These are phyloP conservation scores for Diadema setosum DNA, from an alignment of 35 echinoderm and acorn worm genomes.

Conservation along the genomic window DNA sequence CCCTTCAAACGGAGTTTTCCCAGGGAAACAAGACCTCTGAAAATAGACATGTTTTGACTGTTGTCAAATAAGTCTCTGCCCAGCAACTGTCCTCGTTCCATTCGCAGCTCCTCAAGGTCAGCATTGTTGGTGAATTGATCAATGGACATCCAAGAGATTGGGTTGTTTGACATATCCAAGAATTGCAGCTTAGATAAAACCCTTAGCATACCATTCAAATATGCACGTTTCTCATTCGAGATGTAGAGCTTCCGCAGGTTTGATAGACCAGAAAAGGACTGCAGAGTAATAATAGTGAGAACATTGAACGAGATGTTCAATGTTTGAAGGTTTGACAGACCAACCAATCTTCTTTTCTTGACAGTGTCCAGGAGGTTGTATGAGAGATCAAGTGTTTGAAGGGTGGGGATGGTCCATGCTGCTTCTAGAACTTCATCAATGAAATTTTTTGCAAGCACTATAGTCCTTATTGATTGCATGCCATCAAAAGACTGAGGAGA, in stretches of 20 bases:
- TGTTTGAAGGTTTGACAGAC: neutral
- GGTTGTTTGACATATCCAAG: neutral
- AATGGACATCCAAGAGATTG: neutral
- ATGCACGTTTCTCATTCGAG: neutral
- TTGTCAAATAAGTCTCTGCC: neutral
- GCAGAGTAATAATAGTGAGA: neutral
- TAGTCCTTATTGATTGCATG: too few species aligned
- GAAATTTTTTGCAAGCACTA: too few species aligned
- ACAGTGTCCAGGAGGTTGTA: neutral
- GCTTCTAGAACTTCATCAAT: too few species aligned
- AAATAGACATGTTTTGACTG: neutral
- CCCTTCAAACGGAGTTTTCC: neutral
- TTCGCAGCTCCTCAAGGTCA: neutral
- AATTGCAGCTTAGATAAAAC: neutral
- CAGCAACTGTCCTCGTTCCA: neutral
- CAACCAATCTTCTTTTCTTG: neutral
- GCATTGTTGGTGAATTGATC: neutral
- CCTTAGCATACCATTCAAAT: neutral
- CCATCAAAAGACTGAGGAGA: neutral
- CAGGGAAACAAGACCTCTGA: neutral
- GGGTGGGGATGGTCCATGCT: neutral
- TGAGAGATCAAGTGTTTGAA: neutral
- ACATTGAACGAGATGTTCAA: neutral
- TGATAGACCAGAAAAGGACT: neutral
- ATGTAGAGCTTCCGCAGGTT: neutral